A percentile compares a stretch with the other conserved stretches of the same genome.
phyloP scores from a whole-genome alignment of 2,797 vertebrate genomes.

The Pempheris klunzingeri region DNA sequence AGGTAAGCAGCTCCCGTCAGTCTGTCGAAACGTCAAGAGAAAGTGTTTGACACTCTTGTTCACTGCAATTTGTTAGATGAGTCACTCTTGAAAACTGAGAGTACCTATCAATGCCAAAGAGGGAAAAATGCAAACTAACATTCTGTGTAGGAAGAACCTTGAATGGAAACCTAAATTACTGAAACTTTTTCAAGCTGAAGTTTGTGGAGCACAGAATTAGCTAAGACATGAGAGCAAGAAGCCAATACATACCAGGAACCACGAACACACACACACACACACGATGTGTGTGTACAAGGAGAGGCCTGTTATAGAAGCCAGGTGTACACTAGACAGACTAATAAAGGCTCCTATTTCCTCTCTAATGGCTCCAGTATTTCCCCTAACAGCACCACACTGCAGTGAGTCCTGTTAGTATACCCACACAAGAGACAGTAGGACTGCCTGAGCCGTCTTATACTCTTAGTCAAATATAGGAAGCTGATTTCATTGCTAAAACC shows the following conservation, averaged over 20 bases:
- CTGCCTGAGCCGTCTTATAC: slow-evolving; percentile 30
- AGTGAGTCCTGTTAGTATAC: slow-evolving; percentile 35
- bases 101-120: slow-evolving; percentile 14
- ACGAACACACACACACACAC: slow-evolving; percentile 41
- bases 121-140: slow-evolving; percentile 15
- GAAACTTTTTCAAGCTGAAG: slow-evolving; percentile 40
- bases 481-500: background rate
- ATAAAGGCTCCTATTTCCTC: slow-evolving; percentile 82
- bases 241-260: slow-evolving; percentile 46
- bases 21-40: slow-evolving; percentile 13
- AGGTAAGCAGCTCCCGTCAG: slow-evolving; percentile 43
- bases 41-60: slow-evolving; percentile 24
- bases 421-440: slow-evolving; percentile 55
- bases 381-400: slow-evolving; percentile 51
- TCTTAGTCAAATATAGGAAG: slow-evolving; percentile 23
- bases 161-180: slow-evolving; percentile 47
- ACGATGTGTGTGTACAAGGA: slow-evolving; percentile 58
- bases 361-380: slow-evolving; percentile 76
- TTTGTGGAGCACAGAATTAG: slow-evolving; percentile 39
- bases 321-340: slow-evolving; percentile 80
- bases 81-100: slow-evolving; percentile 51
- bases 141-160: slow-evolving; percentile 10
- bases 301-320: slow-evolving; percentile 77
- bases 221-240: slow-evolving; percentile 40
- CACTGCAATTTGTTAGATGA: slow-evolving; percentile 34